Conservation (phyloP, 2,113 vertebrate genomes). For the Protomyctophum bolini region DNA sequence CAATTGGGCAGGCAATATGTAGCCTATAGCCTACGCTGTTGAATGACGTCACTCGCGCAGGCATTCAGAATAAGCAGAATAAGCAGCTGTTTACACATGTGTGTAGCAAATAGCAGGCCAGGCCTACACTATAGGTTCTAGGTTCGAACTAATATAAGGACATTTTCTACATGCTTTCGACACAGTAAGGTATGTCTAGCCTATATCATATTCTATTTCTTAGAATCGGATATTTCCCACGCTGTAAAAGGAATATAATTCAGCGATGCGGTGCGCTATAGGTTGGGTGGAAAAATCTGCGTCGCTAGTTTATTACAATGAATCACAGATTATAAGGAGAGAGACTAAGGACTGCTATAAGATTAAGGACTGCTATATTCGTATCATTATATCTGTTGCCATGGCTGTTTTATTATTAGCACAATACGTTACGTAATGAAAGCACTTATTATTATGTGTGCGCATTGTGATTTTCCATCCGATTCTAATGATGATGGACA, state of each 20-base stretch:
- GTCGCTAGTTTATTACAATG: no score
- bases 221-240: not conserved
- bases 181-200: conserved; percentile 39
- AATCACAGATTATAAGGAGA: no score
- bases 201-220: not conserved
- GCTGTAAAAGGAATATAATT: not conserved
- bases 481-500: conserved; percentile 10
- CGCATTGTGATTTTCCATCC: conserved; percentile 1
- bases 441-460: not conserved
- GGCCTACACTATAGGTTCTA: not conserved
- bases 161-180: conserved; percentile 1
- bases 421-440: conserved; percentile 26
- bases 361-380: no score
- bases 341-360: no score
- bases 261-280: conserved; percentile 14
- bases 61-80: conserved; percentile 16
- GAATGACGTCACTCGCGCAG: conserved; percentile 47
- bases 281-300: not conserved
- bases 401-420: not conserved
- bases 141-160: conserved; percentile 1
- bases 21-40: not conserved
- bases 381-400: no score
- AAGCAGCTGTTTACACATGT: conserved; percentile 48
- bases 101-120: conserved; percentile 1
- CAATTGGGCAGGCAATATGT: no score